Evolutionary conservation across 2,113 vertebrate species (phyloP).

Genomic region (Ptilonorhynchus violaceus): DNA sequence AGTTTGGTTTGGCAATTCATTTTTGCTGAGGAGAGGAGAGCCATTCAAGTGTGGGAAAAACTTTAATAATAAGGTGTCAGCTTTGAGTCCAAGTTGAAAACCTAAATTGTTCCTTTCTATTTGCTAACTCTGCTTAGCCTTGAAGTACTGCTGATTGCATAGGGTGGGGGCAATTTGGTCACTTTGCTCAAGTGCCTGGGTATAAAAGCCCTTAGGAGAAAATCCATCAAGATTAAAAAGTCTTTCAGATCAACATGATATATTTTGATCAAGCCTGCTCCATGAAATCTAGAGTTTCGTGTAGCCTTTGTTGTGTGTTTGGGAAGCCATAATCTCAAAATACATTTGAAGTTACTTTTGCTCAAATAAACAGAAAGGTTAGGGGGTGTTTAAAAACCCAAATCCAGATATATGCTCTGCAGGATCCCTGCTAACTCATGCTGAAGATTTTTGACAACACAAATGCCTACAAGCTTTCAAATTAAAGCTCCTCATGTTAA

Average conservation of each 20-base stretch:
- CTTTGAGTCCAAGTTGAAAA: background rate
- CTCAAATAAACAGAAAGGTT: background rate
- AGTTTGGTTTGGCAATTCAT: background rate
- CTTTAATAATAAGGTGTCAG: background rate
- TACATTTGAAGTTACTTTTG: background rate
- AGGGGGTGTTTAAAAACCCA: background rate
- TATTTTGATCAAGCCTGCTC: background rate
- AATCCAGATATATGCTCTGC: background rate
- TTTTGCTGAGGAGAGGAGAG: background rate
- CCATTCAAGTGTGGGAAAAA: background rate
- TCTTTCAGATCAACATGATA: background rate
- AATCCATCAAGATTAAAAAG: background rate
- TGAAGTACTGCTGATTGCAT: background rate
- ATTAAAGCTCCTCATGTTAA: background rate
- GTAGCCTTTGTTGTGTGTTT: background rate
- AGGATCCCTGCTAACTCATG: background rate
- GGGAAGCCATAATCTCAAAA: background rate
- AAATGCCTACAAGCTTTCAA: background rate
- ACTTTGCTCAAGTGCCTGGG: background rate
- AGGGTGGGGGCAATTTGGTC: background rate
- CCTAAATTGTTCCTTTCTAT: background rate
- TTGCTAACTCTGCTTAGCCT: background rate
- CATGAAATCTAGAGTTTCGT: background rate
- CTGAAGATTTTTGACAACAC: background rate
- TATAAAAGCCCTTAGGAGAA: background rate